Conservation (phyloP, 2,797 vertebrate genomes). For the Lepus oiostolus region DNA sequence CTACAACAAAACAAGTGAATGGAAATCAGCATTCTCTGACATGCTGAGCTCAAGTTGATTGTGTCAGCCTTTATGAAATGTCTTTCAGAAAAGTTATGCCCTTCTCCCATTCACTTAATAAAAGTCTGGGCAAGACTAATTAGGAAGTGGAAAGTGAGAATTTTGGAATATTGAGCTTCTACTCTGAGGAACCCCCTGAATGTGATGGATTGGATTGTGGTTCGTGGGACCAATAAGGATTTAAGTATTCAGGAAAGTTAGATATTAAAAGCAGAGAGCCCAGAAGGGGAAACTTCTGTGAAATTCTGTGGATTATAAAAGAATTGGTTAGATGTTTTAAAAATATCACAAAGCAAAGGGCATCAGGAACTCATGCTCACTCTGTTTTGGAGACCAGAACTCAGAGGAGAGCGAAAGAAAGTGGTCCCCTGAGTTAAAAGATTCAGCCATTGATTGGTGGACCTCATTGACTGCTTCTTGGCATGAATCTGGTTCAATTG, state of each 20-base stretch:
- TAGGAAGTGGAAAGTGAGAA: not conserved
- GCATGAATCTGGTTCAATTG: not conserved
- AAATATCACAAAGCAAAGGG: constrained; percentile 23
- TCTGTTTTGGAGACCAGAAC: constrained; percentile 51
- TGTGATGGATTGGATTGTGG: constrained; percentile 19
- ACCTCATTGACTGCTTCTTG: not conserved
- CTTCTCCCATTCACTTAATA: not conserved
- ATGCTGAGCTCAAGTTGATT: not conserved
- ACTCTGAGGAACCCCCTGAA: not conserved
- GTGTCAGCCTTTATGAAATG: not conserved
- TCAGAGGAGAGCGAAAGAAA: constrained; percentile 43
- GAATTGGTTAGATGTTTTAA: not conserved
- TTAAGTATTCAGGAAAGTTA: constrained; percentile 1
- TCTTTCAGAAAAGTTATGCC: constrained; percentile 51
- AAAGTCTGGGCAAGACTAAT: constrained; percentile 40
- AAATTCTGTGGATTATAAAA: not conserved
- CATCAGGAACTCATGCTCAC: not conserved
- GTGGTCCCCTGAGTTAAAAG: not conserved
- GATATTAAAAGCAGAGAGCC: not conserved
- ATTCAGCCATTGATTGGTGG: not conserved
- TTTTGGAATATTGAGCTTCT: constrained; percentile 57
- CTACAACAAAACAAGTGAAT: constrained; percentile 3
- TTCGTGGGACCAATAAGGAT: constrained; percentile 11
- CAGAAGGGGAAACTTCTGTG: not conserved
- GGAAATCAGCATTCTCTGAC: constrained; percentile 49